Evolutionary conservation across 2,797 vertebrate genomes (phyloP), one percentile per base, ranked within the genome.

Genomic region (Labroides dimidiatus): DNA sequence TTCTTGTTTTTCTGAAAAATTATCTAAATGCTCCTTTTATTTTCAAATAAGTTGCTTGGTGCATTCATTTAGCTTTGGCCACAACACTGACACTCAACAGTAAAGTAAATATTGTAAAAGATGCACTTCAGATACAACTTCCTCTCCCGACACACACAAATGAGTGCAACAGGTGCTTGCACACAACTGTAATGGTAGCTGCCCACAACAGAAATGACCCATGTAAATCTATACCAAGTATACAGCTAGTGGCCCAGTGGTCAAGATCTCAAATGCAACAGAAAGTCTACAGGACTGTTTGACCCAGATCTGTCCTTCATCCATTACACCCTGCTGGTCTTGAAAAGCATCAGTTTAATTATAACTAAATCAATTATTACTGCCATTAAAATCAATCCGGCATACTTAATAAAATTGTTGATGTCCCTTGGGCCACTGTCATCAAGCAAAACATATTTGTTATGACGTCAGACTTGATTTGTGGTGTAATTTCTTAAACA

Each of bases 161-260:
- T 64, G 83, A 84, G 67, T 7, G 73, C 27, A 77, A 86, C 90
- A 92, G 90, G 88, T 92, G 90, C 42, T 10, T 49, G 39, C 63
- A 68, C 65, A 4, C 15, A 27, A 53, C 48, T 49, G 50, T 9
- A 54, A 72, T 11, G 63, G 64, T 49, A 66, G 50, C 69, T 14
- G 39, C 72, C 41, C 45, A 36, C 56, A 52, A 24, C 47, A 75
- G 64, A 66, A 64, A 70, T 6, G 20, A 64, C 77, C 68, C 67
- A 3, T 86, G 77, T 78, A 84, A 87, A 85, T 20, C 45, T 47
- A 47, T 47, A 47, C 45, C 45, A 47, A 47, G 19, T 37, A 42
- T 60, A 76, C 74, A 81, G 73, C 83, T 47, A 72, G 20, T 56
- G 54, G 66, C 27, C 57, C 15, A 61, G 8, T 33, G 53, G 56